A percentile compares a stretch with the other conserved stretches of the same genome.
phyloP scores from a whole-genome alignment of 2,888 invertebrate genomes.

The Caradrina kadenii region DNA sequence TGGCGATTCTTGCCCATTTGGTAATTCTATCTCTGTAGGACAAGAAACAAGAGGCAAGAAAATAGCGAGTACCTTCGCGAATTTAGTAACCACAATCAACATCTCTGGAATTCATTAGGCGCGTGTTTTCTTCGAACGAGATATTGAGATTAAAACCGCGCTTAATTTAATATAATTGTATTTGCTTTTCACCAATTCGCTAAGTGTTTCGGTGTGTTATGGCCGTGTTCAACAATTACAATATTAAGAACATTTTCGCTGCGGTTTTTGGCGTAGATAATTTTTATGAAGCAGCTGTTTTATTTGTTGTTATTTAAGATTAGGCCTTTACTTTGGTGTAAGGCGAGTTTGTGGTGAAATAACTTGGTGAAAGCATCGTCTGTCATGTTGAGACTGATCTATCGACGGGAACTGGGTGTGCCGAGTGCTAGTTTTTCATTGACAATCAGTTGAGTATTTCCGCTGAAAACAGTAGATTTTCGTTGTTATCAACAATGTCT shows the following conservation, averaged over 20 bases:
- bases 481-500: neutral
- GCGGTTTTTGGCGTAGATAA: conserved; percentile 21
- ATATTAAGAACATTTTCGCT: conserved; percentile 37
- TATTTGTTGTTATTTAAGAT: conserved; percentile 42
- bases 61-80: conserved; percentile 12
- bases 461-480: neutral
- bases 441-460: conserved; percentile 8
- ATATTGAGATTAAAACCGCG: conserved; percentile 68
- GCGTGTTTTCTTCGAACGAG: conserved; percentile 66
- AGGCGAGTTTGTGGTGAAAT: conserved; percentile 10
- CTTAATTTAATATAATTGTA: conserved; percentile 67
- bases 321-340: conserved; percentile 29
- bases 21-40: neutral
- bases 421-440: neutral
- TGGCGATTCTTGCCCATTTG: neutral
- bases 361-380: conserved; percentile 26
- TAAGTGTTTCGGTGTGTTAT: conserved; percentile 57
- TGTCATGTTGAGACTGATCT: conserved; percentile 24
- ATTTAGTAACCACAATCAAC: conserved; percentile 54
- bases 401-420: neutral
- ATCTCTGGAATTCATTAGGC: conserved; percentile 67
- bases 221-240: conserved; percentile 48
- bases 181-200: conserved; percentile 57
- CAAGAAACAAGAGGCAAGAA: neutral
- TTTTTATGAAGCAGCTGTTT: conserved; percentile 37